Evolutionary conservation across 2,797 vertebrate genomes (phyloP).

Genomic region (Xenops minutus): DNA sequence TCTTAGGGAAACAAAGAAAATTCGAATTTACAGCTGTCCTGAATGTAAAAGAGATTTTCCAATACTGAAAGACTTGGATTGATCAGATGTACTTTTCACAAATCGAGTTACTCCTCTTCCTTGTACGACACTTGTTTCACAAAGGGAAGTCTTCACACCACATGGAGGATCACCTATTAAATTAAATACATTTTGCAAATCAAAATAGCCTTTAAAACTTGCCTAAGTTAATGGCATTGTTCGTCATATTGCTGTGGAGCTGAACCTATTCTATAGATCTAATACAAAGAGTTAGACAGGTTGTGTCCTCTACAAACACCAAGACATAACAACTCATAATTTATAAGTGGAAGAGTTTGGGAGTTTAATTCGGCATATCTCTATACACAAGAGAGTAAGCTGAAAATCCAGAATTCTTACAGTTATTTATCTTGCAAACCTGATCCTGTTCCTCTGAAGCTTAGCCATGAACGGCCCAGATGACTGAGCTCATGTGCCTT

Average conservation of each 20-base stretch:
- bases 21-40: not conserved
- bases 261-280: not conserved
- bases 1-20: constrained; percentile 6
- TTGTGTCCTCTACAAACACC: not conserved
- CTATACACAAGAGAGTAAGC: not conserved
- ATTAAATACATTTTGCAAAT: constrained; percentile 10
- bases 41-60: not conserved
- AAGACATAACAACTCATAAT: not conserved
- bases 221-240: not conserved
- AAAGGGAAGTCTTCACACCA: constrained; percentile 48
- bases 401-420: not conserved
- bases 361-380: not conserved
- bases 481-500: not conserved
- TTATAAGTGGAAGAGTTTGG: not conserved
- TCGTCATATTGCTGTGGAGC: not conserved
- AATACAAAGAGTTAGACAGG: not conserved
- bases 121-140: not conserved
- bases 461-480: not conserved
- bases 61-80: not conserved
- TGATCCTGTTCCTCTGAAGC: not conserved
- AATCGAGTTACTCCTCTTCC: constrained; percentile 74
- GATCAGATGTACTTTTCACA: constrained; percentile 24
- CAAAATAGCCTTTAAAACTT: not conserved
- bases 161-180: constrained; percentile 58
- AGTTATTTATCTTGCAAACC: not conserved